Evolutionary conservation across 2,113 vertebrate species (phyloP), one percentile per base, ranked within the genome.

Genomic region (Tetrao urogallus): DNA sequence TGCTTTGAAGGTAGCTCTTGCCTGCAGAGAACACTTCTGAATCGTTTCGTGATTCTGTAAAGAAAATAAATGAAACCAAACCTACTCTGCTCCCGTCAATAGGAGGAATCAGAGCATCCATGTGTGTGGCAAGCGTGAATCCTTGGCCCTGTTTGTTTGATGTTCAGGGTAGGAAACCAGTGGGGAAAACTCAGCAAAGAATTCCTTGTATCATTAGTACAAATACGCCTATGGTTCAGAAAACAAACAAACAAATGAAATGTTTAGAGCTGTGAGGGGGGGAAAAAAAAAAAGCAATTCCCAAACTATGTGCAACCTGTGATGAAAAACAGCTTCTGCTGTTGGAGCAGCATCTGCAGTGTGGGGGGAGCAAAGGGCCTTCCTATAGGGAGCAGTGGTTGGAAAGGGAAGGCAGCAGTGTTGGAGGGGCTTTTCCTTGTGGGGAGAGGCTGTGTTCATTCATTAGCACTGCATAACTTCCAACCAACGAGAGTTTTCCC

Each of bases 91-190:
- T 91, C 7, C 72, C 32, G 8, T 11, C 50, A 65, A 73, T 10
- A 56, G 79, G 34, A 74, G 52, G 70, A 74, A 88, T 67, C 61
- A 28, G 32, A 83, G 79, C 85, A 88, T 63, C 79, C 76, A 7
- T 6, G 8, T 27, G 88, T 72, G 88, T 73, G 88, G 75, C 50
- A 22, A 54, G 61, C 4, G 1, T n/a, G 42, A 79, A 43, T 57
- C 40, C 5, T 16, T 3, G 1, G 67, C 82, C 90, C 82, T 0
- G 13, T 24, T 47, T 54, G 1, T 66, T 94, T 93, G 93, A 75
- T 96, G 88, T 91, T 93, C 93, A 70, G 76, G 70, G 87, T 58
- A 69, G 84, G 78, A 65, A 38, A 42, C 84, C 71, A 81, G 27
- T 76, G 71, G 67, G 88, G 90, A 56, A 89, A 92, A 81, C 82